Evolutionary conservation across 2,797 vertebrate species (phyloP).

Genomic region (Enteromius paludinosus): DNA sequence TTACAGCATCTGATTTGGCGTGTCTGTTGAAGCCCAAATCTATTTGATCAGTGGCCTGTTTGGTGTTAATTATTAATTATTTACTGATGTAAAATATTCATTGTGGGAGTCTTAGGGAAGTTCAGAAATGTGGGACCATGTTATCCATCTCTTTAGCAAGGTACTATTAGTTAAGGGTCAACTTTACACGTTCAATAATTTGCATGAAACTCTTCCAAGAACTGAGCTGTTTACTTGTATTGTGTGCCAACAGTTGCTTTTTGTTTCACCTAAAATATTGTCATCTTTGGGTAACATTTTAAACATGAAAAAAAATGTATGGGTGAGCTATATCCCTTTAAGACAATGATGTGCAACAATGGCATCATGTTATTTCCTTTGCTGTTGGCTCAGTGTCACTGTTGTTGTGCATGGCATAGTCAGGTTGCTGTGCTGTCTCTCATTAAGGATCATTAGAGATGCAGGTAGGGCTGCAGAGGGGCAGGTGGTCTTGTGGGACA

Average conservation of each 20-base stretch:
- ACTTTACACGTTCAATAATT: conserved; percentile 50
- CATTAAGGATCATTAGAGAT: conserved; percentile 51
- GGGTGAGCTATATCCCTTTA: not conserved
- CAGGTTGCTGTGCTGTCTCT: conserved; percentile 30
- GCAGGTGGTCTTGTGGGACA: conserved; percentile 49
- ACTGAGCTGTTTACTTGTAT: not conserved
- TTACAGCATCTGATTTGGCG: conserved; percentile 73
- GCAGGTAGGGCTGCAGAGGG: conserved; percentile 34
- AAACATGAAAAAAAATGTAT: not conserved
- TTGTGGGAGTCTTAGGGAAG: conserved; percentile 67
- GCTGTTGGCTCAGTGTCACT: conserved; percentile 48
- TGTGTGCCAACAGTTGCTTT: not conserved
- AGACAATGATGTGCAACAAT: not conserved
- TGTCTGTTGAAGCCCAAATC: conserved; percentile 73
- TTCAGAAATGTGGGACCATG: conserved; percentile 65
- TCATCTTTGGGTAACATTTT: not conserved
- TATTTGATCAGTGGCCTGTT: conserved; percentile 82
- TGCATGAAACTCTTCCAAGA: conserved; percentile 30
- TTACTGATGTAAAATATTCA: conserved; percentile 81
- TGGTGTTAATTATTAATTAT: conserved; percentile 82
- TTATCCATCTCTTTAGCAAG: conserved; percentile 69
- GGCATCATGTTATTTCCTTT: conserved; percentile 20
- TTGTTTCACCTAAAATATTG: not conserved
- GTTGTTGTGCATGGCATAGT: conserved; percentile 25
- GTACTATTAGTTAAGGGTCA: conserved; percentile 68